A percentile compares a stretch with the other conserved stretches of the same genome.
phyloP scores from a whole-genome alignment of 2,113 vertebrate genomes.

The Trichechus manatus region DNA sequence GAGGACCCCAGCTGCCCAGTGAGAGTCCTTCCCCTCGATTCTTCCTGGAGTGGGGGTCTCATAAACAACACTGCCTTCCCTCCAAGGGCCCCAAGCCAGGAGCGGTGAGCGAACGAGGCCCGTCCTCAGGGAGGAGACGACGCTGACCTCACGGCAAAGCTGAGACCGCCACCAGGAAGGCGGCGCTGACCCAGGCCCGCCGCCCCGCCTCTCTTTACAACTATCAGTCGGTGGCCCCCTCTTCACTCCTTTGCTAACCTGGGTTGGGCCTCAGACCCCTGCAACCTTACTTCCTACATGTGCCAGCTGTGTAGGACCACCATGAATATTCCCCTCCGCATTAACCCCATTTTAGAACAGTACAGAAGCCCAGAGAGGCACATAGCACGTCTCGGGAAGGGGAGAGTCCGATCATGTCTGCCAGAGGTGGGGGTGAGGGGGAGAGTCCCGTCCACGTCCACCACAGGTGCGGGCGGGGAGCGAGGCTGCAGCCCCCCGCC shows the following conservation, averaged over 20 bases:
- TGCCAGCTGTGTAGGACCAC: neutral
- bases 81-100: neutral
- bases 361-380: neutral
- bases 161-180: no score
- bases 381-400: accelerated
- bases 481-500: accelerated
- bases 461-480: neutral
- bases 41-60: accelerated
- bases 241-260: no score
- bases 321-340: accelerated
- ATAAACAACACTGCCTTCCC: neutral
- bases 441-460: accelerated
- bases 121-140: neutral
- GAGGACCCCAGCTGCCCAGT: neutral
- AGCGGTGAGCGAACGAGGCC: neutral
- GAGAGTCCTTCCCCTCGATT: neutral
- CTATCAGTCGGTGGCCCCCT: no score
- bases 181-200: no score
- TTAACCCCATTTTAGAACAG: neutral
- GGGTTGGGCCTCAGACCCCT: no score
- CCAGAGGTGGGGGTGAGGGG: neutral
- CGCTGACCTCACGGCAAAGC: accelerated
- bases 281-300: no score
- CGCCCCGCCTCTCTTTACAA: no score
- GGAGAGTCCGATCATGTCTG: accelerated